A percentile compares a stretch with the other conserved stretches of the same genome.
phyloP scores from a whole-genome alignment of 53 echinoderm and acorn worm species.

The Mesocentrotus franciscanus region DNA sequence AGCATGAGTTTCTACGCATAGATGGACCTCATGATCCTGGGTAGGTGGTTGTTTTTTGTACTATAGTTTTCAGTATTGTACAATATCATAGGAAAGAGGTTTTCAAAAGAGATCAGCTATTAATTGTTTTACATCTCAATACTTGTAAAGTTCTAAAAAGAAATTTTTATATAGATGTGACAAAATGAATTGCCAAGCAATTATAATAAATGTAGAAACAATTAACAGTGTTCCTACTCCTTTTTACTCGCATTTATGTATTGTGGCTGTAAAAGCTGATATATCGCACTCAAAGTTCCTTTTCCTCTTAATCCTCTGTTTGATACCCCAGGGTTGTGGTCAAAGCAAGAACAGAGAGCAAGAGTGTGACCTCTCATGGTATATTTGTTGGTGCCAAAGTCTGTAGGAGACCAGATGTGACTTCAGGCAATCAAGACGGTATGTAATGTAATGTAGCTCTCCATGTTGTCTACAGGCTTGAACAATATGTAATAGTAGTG shows the following conservation, averaged over 20 bases:
- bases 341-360: slow-evolving; percentile 51
- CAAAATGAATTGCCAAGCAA: too few relatives aligned
- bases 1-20: slow-evolving; percentile 64
- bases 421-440: slow-evolving; percentile 79
- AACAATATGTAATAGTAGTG: not conserved
- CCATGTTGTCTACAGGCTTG: not conserved
- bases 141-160: too few relatives aligned
- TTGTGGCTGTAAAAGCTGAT: too few relatives aligned
- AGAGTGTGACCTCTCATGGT: slow-evolving; percentile 64
- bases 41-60: slow-evolving; percentile 37
- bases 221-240: too few relatives aligned
- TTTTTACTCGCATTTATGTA: too few relatives aligned
- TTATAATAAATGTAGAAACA: too few relatives aligned
- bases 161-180: too few relatives aligned
- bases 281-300: too few relatives aligned
- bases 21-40: slow-evolving; percentile 51
- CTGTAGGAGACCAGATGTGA: slow-evolving; percentile 74
- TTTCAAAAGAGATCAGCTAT: not conserved
- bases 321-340: slow-evolving; percentile 12
- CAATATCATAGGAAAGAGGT: not conserved
- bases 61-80: not conserved
- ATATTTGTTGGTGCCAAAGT: slow-evolving; percentile 78
- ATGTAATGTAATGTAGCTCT: not conserved
- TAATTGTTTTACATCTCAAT: too few relatives aligned
- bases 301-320: too few relatives aligned